phyloP scores from a whole-genome alignment of 1,140 invertebrate genomes.

The Drosophila watanabei region DNA sequence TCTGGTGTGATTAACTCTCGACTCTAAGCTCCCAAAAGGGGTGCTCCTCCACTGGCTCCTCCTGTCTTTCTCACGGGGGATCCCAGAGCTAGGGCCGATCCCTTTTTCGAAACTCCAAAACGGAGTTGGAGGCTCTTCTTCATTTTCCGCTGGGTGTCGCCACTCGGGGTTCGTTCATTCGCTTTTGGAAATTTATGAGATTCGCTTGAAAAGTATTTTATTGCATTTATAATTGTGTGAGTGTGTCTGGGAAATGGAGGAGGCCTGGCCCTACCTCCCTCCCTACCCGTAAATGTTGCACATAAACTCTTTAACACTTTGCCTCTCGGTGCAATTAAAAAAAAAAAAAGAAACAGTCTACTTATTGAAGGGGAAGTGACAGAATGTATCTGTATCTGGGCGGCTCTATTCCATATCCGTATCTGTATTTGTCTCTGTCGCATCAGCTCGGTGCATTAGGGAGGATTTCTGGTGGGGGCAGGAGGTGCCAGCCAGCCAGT shows the following conservation, averaged over 20 bases:
- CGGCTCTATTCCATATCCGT: constrained; percentile 52
- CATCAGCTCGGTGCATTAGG: constrained; percentile 66
- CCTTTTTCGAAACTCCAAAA: constrained; percentile 19
- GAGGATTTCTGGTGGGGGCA: constrained; percentile 6
- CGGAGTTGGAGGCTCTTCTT: constrained; percentile 16
- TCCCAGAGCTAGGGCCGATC: constrained; percentile 20
- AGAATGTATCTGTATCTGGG: constrained; percentile 66
- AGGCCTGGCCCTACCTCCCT: constrained; percentile 2
- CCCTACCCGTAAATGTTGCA: constrained; percentile 75
- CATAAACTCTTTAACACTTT: constrained; percentile 85
- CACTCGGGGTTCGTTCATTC: constrained; percentile 57
- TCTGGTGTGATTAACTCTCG: constrained; percentile 84
- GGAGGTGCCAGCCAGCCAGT: neutral
- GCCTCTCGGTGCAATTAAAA: constrained; percentile 82
- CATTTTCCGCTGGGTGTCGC: constrained; percentile 54
- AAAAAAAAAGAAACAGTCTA: constrained; percentile 46
- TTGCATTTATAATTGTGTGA: constrained; percentile 84
- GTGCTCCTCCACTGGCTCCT: constrained; percentile 52
- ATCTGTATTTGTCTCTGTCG: constrained; percentile 58
- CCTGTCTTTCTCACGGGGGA: constrained; percentile 67
- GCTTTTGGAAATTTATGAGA: constrained; percentile 85
- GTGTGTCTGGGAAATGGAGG: constrained; percentile 75
- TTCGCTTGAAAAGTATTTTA: constrained; percentile 85
- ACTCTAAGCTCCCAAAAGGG: constrained; percentile 57
- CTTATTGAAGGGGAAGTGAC: constrained; percentile 77